Base-by-base conservation (phyloP, 1,140 invertebrate species). In the Tetramorium simillimum region DNA sequence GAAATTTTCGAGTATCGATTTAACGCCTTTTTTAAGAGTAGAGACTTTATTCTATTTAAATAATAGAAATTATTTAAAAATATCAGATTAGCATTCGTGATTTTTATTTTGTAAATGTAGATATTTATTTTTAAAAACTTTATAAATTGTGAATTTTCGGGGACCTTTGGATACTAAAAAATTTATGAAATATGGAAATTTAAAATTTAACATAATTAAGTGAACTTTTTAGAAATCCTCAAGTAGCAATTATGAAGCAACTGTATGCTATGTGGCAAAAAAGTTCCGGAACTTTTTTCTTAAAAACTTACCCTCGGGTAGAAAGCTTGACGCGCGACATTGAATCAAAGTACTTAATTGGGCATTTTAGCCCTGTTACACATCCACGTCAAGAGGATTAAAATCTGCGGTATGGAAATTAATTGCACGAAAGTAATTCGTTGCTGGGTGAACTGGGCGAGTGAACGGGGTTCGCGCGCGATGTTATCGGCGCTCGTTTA, bases 381-480 rank as follows among this genome's bases (percentile, higher is more conserved):
- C 21, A 82, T 82, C 53, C 16, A 73, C 51, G 67, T 46, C 51
- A 33, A 24, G 21, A 28, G 78, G 67, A 81, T 81, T 81, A 73
- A 73, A 82, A 82, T 82, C 78, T 82, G 40, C 33, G 16, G 46
- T 53, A 46, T 58, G 67, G n/a, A 73, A 82, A 82, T 82, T 82
- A 82, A 82, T 82, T 82, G 80, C 51, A 28, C 53, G 67, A 73
- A 82, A 73, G 80, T 60, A 82, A 73, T 40, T 82, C 67, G 67
- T 80, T 43, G 43, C n/a, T 43, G 28, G 28, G 3, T 5, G 18
- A 24, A n/a, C 37, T 10, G 24, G 14, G 40, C 28, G 46, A 37
- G 46, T 18, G n/a, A 51, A n/a, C 40, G 33, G 46, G 28, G 12
- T 24, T 12, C 33, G 43, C 60, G 46, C 46, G 49, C 51, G 78